Conservation (phyloP, 2,797 vertebrate genomes). For the Brotula barbata region DNA sequence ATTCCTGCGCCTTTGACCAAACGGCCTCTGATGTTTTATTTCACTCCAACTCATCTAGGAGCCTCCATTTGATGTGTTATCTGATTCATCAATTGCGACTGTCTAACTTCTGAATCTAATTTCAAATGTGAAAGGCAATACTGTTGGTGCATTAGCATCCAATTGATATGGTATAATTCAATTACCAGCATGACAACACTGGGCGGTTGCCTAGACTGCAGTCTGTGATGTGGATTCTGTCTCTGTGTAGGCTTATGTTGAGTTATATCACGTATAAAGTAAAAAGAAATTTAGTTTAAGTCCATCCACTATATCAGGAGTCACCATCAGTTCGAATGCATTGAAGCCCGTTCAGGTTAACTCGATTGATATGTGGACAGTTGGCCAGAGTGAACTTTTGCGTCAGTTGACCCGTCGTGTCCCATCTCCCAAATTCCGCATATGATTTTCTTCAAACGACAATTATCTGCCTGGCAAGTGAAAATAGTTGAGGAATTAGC, state of each 20-base stretch:
- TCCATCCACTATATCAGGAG: background rate
- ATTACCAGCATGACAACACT: conserved; percentile 27
- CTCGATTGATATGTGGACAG: too few species aligned
- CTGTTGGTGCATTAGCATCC: conserved; percentile 44
- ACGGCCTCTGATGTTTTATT: conserved; percentile 40
- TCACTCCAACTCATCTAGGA: conserved; percentile 6
- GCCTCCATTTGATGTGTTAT: conserved; percentile 21
- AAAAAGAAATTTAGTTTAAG: background rate
- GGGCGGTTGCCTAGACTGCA: background rate
- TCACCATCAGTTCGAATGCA: background rate
- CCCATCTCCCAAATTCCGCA: too few species aligned
- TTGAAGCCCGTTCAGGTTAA: too few species aligned
- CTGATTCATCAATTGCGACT: conserved; percentile 36
- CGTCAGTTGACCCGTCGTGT: too few species aligned
- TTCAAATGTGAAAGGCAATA: conserved; percentile 42
- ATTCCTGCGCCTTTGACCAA: conserved; percentile 20
- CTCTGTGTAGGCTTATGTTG: background rate
- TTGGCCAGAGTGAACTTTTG: too few species aligned
- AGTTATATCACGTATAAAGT: background rate
- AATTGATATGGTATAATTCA: conserved; percentile 45
- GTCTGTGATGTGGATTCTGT: conserved; percentile 17
- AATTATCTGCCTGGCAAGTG: too few species aligned
- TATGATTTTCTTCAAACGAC: too few species aligned
- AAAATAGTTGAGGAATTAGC: too few species aligned
- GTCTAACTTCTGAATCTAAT: conserved; percentile 44